Evolutionary conservation across 2,113 vertebrate species (phyloP), one percentile per base, ranked within the genome.

Genomic region (Sander lucioperca): DNA sequence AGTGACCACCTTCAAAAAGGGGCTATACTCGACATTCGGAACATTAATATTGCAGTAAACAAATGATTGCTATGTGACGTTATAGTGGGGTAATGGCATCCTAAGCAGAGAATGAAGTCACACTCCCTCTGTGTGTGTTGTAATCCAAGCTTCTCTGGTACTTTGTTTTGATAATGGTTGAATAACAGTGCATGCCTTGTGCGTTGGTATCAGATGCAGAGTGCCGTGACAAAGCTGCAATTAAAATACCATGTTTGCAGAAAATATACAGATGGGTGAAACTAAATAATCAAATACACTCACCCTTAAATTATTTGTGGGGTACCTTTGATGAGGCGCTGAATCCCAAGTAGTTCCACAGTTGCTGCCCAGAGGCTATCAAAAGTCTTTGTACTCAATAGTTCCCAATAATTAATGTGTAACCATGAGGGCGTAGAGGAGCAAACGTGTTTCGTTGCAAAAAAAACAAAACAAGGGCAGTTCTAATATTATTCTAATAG

Each of bases 261-360:
- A 11, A 51, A 53, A 39, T 12, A 6, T 25, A 64, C 1, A 50
- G 23, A 0, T 54, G 33, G 36, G 25, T 33, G 25, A 57, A 57
- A 72, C 51, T 19, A 63, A 79, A 73, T 23, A 79, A 73, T 23
- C 9, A 50, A 63, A 51, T 50, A 21, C 21, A 58, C 6, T 65
- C n/a, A 50, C 7, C 2, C 6, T 7, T n/a, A 21, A 67, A 15
- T 53, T 0, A 43, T 27, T 61, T 45, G 3, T 4, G 10, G 10
- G 4, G 3, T 59, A 5, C 4, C 19, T 56, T 57, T 48, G 21
- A 39, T 59, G 23, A 59, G 12, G 6, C 3, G 56, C 21, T n/a
- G 19, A 67, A 57, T 45, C 30, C 25, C 36, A 8, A 63, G 13
- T 58, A 53, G 19, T 13, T 58, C 16, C 54, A 23, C 27, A 16